Evolutionary conservation across 2,113 vertebrate species (phyloP), one percentile per base, ranked within the genome.

Genomic region (Poeciliopsis occidentalis): DNA sequence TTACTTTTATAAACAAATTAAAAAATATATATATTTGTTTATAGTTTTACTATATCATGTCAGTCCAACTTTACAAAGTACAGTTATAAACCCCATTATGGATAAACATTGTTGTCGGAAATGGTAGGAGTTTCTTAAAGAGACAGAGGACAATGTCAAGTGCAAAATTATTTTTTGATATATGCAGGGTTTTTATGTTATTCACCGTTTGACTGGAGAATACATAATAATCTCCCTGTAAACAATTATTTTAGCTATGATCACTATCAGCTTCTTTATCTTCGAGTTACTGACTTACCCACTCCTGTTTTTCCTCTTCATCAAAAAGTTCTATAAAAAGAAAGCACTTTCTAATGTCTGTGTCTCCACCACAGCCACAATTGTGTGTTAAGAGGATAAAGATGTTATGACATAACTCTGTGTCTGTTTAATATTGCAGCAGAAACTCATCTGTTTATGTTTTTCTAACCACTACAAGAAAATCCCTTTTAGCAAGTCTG

Each of bases 371-470:
- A 62, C 44, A 71, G 69, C 27, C 32, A 54, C 75, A 69, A 22
- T 12, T 71, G 15, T 72, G 75, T 79, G 73, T 74, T 66, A 78
- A 65, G 81, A 71, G 84, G 67, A 77, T 83, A 84, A 82, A 71
- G 27, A 66, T 47, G 64, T 19, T 64, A 19, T 87, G 80, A 79
- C 65, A 76, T 84, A 67, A 84, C 64, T 57, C 29, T 60, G n/a
- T 4, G 64, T n/a, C 34, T 66, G 64, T 78, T 70, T 81, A 73
- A 76, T 60, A 41, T 30, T 66, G 64, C 12, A 61, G 26, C 64
- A 71, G 70, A 31, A 68, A 24, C 34, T 67, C 8, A 76, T 63
- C 24, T 71, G 39, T 39, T 22, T 67, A 47, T 74, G 44, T 34
- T 64, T 77, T 41, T 29, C 29, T 17, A 41, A 71, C 44, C 44